phyloP scores from a whole-genome alignment of 2,888 invertebrate species.

The Galeruca laticollis region DNA sequence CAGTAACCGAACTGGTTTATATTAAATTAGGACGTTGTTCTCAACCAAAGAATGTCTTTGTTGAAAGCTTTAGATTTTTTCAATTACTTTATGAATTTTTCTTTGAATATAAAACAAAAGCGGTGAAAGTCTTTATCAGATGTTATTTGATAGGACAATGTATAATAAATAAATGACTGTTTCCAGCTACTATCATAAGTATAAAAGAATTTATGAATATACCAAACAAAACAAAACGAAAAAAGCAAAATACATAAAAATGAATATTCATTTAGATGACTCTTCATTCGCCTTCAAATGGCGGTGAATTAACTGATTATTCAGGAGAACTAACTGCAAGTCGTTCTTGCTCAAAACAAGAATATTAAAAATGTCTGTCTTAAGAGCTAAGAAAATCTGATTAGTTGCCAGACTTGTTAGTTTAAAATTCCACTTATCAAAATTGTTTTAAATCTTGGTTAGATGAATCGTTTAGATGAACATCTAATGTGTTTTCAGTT shows the following conservation, averaged over 20 bases:
- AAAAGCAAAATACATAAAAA: too few species aligned
- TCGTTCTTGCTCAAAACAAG: neutral
- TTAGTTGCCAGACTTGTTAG: neutral
- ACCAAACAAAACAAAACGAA: too few species aligned
- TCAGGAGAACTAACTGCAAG: too few species aligned
- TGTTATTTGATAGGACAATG: neutral
- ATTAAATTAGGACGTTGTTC: conserved; percentile 37
- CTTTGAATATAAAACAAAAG: neutral
- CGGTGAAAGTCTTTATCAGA: neutral
- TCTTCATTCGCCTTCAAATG: too few species aligned
- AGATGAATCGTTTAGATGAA: neutral
- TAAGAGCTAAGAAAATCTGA: neutral
- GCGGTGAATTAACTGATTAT: too few species aligned
- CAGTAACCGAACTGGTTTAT: conserved; percentile 46
- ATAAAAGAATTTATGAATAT: too few species aligned
- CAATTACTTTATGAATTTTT: neutral
- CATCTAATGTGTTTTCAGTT: neutral
- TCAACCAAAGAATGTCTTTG: neutral
- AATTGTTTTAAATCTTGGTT: neutral
- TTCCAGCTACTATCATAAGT: too few species aligned
- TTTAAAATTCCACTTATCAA: conserved; percentile 1
- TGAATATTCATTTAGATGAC: too few species aligned
- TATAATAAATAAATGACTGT: too few species aligned
- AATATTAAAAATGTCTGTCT: neutral
- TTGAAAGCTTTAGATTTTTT: neutral